Conservation (phyloP, 1,140 invertebrate genomes). For the Zophobas morio region DNA sequence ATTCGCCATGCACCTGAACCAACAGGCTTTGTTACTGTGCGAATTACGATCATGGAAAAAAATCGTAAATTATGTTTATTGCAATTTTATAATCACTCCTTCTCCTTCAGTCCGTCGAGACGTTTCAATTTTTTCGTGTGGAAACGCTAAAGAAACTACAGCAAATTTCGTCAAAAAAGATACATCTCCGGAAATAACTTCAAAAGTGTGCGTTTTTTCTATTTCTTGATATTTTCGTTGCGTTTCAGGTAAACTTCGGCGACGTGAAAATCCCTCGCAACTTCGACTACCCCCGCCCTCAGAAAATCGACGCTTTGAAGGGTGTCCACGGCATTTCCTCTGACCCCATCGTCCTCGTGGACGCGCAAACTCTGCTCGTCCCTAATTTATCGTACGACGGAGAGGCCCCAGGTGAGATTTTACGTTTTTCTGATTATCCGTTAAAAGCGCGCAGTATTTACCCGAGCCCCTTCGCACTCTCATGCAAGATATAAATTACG, state of each 20-base stretch:
- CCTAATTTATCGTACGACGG: conserved; percentile 92
- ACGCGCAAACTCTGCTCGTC: conserved; percentile 90
- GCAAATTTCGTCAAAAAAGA: no score
- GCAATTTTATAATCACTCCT: no score
- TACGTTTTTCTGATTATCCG: not conserved
- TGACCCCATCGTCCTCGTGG: conserved; percentile 88
- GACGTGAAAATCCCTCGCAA: conserved; percentile 85
- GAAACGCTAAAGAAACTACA: no score
- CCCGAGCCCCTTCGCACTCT: not conserved
- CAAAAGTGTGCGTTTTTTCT: no score
- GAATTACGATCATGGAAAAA: conserved; percentile 6
- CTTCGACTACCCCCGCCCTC: conserved; percentile 86
- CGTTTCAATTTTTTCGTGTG: no score
- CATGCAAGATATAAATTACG: no score
- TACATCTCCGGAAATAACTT: no score
- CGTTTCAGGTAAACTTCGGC: conserved; percentile 89
- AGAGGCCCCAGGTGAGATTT: conserved; percentile 84
- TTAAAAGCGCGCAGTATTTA: not conserved
- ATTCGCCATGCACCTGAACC: conserved; percentile 15
- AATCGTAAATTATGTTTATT: not conserved
- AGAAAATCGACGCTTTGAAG: conserved; percentile 81
- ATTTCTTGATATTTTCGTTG: not conserved
- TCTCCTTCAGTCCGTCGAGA: no score
- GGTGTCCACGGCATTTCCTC: conserved; percentile 89
- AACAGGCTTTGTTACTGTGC: not conserved